phyloP scores from a whole-genome alignment of 2,797 vertebrate genomes.

The Poecilia gillii region DNA sequence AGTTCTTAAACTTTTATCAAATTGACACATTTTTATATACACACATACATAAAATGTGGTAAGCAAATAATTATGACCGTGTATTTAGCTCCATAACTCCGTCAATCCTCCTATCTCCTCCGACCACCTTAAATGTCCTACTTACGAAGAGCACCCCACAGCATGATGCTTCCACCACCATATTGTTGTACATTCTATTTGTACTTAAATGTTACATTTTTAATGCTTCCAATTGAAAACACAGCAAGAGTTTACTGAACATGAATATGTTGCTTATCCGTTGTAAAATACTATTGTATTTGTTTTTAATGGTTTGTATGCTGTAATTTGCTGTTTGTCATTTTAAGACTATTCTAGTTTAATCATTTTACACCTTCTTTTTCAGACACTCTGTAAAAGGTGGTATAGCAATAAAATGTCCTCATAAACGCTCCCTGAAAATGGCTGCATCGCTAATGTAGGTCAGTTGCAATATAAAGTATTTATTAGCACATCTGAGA shows the following conservation, averaged over 20 bases:
- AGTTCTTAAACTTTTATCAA: not conserved
- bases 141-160: not conserved
- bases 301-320: not conserved
- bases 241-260: not conserved
- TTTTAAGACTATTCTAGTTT: not conserved
- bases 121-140: not conserved
- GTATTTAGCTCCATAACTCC: not conserved
- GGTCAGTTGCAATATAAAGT: not conserved
- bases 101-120: not conserved
- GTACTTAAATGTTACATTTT: not conserved
- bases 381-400: not conserved
- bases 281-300: not conserved
- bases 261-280: not conserved
- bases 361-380: not conserved
- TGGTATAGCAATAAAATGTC: not conserved
- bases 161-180: not conserved
- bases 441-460: not conserved
- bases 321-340: not conserved
- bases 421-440: not conserved
- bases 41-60: not conserved
- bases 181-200: not conserved
- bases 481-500: not conserved
- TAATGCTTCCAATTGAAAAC: not conserved
- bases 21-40: not conserved
- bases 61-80: not conserved